Evolutionary conservation across 2,113 vertebrate species (phyloP).

Genomic region (Pituophis catenifer): DNA sequence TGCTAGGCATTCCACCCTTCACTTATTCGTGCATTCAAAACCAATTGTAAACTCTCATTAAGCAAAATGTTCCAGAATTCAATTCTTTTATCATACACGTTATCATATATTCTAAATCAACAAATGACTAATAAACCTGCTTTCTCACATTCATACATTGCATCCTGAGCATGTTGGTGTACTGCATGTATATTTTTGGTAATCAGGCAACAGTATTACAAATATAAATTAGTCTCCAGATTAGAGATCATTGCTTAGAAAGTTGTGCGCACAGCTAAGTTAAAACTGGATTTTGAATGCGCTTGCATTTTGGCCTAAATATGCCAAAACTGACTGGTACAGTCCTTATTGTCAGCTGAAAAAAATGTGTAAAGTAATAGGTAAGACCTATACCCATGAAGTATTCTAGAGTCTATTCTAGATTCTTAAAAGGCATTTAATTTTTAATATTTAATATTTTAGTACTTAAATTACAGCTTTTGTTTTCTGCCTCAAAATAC

Average conservation of each 20-base stretch:
- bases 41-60: not conserved
- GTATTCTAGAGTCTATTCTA: not conserved
- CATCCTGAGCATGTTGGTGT: not conserved
- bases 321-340: not conserved
- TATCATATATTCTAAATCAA: not conserved
- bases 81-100: not conserved
- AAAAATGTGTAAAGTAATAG: not conserved
- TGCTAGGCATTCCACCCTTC: not conserved
- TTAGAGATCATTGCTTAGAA: not conserved
- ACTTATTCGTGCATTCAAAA: not conserved
- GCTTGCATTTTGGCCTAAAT: not conserved
- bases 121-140: not conserved
- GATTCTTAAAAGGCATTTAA: not conserved
- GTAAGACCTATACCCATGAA: not conserved
- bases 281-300: not conserved
- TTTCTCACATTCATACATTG: not conserved
- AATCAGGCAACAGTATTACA: not conserved
- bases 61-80: not conserved
- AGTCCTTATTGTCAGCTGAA: not conserved
- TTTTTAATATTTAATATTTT: not conserved
- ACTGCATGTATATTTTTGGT: not conserved
- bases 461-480: not conserved
- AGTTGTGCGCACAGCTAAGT: not conserved
- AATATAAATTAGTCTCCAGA: not conserved
- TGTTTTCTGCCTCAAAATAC: not conserved